Conservation (phyloP, 2,888 invertebrate genomes). For the Microplitis manilae region DNA sequence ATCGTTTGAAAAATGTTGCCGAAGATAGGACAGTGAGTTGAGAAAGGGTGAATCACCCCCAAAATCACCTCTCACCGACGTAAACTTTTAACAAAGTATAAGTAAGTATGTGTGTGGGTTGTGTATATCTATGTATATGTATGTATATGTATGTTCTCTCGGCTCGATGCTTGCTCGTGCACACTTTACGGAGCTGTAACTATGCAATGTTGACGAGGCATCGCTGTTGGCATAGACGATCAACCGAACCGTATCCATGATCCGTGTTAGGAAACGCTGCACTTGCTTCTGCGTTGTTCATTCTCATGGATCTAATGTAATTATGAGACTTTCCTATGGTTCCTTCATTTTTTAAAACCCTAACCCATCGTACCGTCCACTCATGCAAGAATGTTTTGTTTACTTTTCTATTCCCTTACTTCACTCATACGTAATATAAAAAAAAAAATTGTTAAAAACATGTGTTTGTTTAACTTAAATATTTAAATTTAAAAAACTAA, state of each 20-base stretch:
- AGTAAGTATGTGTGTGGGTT: not conserved
- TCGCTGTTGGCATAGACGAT: conserved; percentile 23
- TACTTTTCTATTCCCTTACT: not conserved
- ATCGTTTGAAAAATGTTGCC: conserved; percentile 35
- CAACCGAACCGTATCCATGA: conserved; percentile 28
- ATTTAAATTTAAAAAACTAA: too few species aligned
- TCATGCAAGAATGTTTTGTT: conserved; percentile 1
- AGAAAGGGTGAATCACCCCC: conserved; percentile 13
- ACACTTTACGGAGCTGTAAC: conserved; percentile 25
- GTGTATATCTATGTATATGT: conserved; percentile 6
- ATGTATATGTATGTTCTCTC: conserved; percentile 22
- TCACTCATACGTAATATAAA: not conserved
- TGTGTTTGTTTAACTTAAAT: too few species aligned
- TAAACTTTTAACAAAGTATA: conserved; percentile 4
- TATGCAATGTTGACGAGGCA: conserved; percentile 33
- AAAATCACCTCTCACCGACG: conserved; percentile 20
- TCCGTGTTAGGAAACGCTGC: conserved; percentile 22
- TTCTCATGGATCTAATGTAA: conserved; percentile 19
- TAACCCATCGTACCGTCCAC: not conserved
- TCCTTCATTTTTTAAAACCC: not conserved
- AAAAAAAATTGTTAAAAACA: too few species aligned
- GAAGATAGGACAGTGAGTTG: conserved; percentile 3
- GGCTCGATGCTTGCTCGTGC: conserved; percentile 23
- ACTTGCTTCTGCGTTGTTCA: conserved; percentile 11
- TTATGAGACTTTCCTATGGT: conserved; percentile 15